These are phyloP conservation scores for Pandemis heparana DNA, from an alignment of 2,888 invertebrate species.

Conservation along the genomic window DNA sequence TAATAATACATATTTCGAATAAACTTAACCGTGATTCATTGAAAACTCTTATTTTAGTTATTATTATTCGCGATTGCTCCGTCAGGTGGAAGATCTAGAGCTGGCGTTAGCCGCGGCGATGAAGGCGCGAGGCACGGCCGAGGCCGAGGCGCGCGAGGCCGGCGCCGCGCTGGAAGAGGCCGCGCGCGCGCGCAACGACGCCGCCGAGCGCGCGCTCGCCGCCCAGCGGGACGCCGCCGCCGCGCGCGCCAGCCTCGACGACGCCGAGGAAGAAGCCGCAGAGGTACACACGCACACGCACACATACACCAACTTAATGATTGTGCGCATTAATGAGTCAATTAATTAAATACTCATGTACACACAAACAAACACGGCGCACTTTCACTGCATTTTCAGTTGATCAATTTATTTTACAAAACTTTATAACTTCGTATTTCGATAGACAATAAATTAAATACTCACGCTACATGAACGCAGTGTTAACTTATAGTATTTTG, in stretches of 20 bases:
- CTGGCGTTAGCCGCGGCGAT: conserved; percentile 93
- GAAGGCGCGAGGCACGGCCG: conserved; percentile 94
- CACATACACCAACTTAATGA: too few species aligned
- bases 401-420: too few species aligned
- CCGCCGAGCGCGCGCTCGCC: conserved; percentile 89
- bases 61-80: background rate
- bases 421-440: too few species aligned
- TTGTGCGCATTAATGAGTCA: too few species aligned
- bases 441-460: too few species aligned
- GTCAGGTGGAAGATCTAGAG: conserved; percentile 95
- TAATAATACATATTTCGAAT: too few species aligned
- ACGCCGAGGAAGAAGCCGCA: conserved; percentile 96
- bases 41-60: background rate
- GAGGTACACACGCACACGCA: conserved; percentile 79
- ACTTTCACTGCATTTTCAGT: too few species aligned
- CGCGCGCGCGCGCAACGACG: conserved; percentile 89
- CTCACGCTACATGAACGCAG: too few species aligned
- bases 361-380: too few species aligned
- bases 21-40: too few species aligned
- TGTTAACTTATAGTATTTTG: too few species aligned
- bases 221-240: conserved; percentile 93
- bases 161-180: conserved; percentile 94
- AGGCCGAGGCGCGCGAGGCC: conserved; percentile 94
- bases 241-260: conserved; percentile 93
- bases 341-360: too few species aligned